These are phyloP conservation scores for Atherinosoma microstoma DNA, from an alignment of 2,797 vertebrate genomes.

Conservation along the genomic window DNA sequence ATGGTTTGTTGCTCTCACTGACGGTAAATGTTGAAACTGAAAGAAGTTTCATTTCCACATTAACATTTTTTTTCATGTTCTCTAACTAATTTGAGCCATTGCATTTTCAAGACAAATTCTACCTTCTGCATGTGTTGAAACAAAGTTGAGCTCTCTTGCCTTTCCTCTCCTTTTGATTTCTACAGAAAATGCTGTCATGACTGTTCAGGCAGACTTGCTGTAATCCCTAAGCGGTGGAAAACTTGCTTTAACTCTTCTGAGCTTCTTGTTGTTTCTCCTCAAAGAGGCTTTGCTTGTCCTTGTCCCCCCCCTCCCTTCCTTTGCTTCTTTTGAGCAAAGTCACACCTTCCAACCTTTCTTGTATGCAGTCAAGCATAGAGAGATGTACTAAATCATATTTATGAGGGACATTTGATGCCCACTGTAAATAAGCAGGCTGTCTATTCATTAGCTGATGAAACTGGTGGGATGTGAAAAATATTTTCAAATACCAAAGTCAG, in stretches of 20 bases:
- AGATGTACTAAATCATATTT: slow-evolving; percentile 32
- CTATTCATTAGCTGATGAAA: slow-evolving; percentile 37
- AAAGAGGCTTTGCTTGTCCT: slow-evolving; percentile 48
- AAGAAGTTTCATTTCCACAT: background rate
- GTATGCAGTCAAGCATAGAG: slow-evolving; percentile 31
- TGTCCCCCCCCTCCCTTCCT: slow-evolving; percentile 13
- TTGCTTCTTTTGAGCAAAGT: slow-evolving; percentile 31
- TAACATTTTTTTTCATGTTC: background rate
- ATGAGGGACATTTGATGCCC: slow-evolving; percentile 5
- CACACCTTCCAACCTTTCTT: slow-evolving; percentile 25
- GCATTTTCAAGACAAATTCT: background rate
- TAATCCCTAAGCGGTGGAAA: slow-evolving; percentile 45
- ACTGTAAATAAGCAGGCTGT: slow-evolving; percentile 26
- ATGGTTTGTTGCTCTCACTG: background rate
- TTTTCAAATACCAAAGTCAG: slow-evolving; percentile 8
- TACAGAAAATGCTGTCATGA: slow-evolving; percentile 33
- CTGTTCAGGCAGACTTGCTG: slow-evolving; percentile 35
- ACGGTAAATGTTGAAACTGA: background rate
- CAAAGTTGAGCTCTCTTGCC: background rate
- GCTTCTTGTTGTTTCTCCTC: slow-evolving; percentile 47
- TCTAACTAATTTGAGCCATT: background rate
- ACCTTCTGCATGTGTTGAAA: background rate
- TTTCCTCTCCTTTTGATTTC: slow-evolving; percentile 10
- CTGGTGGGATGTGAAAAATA: slow-evolving; percentile 34
- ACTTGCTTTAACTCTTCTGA: slow-evolving; percentile 52